Evolutionary conservation across 1,140 invertebrate species (phyloP).

Genomic region (Rhyacophila brunnea): DNA sequence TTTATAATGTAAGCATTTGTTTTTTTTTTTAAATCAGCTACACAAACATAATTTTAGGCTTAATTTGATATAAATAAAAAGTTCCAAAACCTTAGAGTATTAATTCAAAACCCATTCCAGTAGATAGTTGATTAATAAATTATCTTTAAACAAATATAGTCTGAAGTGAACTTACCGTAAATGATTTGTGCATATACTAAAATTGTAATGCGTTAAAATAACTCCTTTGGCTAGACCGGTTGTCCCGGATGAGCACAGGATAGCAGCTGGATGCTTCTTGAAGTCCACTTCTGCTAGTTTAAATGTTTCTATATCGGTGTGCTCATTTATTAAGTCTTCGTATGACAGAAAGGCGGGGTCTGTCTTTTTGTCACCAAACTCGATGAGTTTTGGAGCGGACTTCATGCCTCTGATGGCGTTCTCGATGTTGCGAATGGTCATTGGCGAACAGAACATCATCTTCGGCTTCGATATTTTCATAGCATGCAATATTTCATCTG

Average conservation of each 20-base stretch:
- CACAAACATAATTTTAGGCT: no score
- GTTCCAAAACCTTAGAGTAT: no score
- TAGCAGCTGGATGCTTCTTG: no score
- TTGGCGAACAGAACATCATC: constrained; percentile 63
- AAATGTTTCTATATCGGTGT: constrained; percentile 37
- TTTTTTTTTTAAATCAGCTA: no score
- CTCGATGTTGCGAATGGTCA: constrained; percentile 41
- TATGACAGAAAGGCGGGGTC: constrained; percentile 13
- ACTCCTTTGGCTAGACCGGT: constrained; percentile 86
- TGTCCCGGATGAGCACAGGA: constrained; percentile 52
- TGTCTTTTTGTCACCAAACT: constrained; percentile 14
- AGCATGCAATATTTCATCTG: constrained; percentile 64
- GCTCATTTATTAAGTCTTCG: no score
- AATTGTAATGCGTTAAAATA: constrained; percentile 72
- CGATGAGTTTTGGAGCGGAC: constrained; percentile 15
- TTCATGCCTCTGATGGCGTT: constrained; percentile 14
- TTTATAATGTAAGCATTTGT: no score
- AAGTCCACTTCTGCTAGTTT: no score
- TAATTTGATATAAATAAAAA: no score
- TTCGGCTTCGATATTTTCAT: constrained; percentile 66
- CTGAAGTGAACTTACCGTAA: no score
- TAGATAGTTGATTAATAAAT: no score
- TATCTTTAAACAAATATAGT: no score
- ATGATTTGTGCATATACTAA: constrained; percentile 37
- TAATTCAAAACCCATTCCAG: no score